These are phyloP conservation scores for Scolopax mira DNA, from an alignment of 2,113 vertebrate species.

Conservation along the genomic window DNA sequence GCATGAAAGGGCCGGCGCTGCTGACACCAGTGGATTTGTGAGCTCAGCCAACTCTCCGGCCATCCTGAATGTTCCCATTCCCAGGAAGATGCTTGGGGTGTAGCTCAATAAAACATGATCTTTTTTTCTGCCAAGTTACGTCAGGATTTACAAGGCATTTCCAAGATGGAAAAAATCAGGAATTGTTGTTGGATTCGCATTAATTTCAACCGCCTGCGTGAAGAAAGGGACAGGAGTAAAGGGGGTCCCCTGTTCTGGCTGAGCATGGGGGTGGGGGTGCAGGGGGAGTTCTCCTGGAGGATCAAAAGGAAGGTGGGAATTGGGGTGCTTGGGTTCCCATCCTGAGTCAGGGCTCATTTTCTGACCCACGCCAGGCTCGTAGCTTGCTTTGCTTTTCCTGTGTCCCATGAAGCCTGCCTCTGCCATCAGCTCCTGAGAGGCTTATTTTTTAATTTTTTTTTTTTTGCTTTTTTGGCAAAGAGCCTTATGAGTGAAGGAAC, in stretches of 20 bases:
- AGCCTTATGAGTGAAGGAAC: background rate
- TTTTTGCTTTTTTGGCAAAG: background rate
- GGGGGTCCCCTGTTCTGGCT: rapidly evolving
- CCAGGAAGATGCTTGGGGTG: background rate
- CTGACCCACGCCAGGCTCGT: background rate
- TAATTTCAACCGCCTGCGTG: background rate
- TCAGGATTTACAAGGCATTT: background rate
- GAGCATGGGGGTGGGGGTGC: rapidly evolving
- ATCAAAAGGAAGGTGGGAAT: background rate
- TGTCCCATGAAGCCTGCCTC: background rate
- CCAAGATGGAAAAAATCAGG: background rate
- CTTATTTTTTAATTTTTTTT: background rate
- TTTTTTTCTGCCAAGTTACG: background rate
- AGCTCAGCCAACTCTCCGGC: background rate
- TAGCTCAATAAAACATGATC: background rate
- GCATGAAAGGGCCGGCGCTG: background rate
- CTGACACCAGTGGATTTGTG: background rate
- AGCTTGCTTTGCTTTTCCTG: background rate
- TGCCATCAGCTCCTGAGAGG: background rate
- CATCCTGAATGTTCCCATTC: background rate
- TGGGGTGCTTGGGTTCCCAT: rapidly evolving
- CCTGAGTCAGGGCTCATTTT: background rate
- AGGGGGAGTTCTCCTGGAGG: background rate
- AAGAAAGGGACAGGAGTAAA: background rate
- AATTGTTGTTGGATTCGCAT: background rate